Base-by-base conservation (phyloP, 2,888 invertebrate genomes). In the Rhabditoides inermis region DNA sequence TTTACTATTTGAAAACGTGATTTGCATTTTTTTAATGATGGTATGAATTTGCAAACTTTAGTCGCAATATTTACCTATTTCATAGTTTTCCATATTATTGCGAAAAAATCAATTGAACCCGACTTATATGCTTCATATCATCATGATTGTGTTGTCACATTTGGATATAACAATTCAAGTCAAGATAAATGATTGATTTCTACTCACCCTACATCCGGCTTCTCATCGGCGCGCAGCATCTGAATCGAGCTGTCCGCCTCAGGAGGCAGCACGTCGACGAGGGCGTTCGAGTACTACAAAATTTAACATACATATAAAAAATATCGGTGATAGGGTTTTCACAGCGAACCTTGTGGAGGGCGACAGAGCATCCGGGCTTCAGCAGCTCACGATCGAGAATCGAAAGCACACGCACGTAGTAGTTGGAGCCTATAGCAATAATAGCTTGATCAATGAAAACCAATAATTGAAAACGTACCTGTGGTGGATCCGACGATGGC, bases 401-500 rank as follows among this genome's bases (percentile, higher is more conserved):
- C 2, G 95, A 95, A 54, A 99, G 80, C 76, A 98, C 98, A 20
- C 95, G 84, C 15, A 99, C 98, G 82, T 92, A 99, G 79, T 98
- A 98, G 81, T 98, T 98, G 1, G 95, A 98, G 28, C 98, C 94
- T 82, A 32, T 26, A 25, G 23, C 6, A 45, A 45, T 3, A 42
- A 47, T 25, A 15, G 35, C 15, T 36, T 22, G 7, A 27, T 1
- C 5, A 15, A 20, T 4, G n/a, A n/a, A 18, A 37, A 64, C 20
- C 12, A 44, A 44, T 44, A 12, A 44, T 44, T 12, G 28, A 37
- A 45, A 32, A 49, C 39, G 23, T 61, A 82, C 82, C 83, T 35
- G 95, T 95, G 22, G 95, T 98, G 45, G 94, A 94, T 45, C 95
- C 94, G 57, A 98, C 95, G 79, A 98, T 98, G 57, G 95, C 98